Base-by-base conservation (phyloP, 2,888 invertebrate genomes). In the Yponomeuta sedellus region DNA sequence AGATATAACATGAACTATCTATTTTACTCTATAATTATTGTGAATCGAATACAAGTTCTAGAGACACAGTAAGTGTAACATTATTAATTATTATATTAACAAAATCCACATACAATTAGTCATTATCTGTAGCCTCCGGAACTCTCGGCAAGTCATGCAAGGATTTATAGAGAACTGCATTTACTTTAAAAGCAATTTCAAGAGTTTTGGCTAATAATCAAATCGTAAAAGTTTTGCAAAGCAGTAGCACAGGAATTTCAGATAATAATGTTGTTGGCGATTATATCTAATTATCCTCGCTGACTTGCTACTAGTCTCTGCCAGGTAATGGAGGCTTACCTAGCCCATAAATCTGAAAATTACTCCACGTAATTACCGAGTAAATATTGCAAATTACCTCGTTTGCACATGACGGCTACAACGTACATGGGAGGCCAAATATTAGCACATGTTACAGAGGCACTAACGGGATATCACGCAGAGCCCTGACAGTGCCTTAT, bases 281-380 rank as follows among this genome's bases (percentile, higher is more conserved):
- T 34, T 34, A 34, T 34, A 5, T n/a, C 12, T 52, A 63, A 63
- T 63, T 63, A 63, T 52, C 20, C 19, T 12, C 40, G 63, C 63
- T 63, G 44, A 63, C 44, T 75, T 72, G 74, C 71, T 72, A 72
- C 74, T 71, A 73, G 72, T 71, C 72, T 40, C n/a, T 20, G n/a
- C 3, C 61, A 44, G 70, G 70, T 75, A 72, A 75, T 77, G 77
- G 74, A 73, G 71, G 68, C 68, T 76, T 75, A 77, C 79, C 79
- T 78, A 77, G 75, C 66, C 70, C 74, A 78, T 82, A 83, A 83
- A 83, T 82, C 74, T 74, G 67, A 77, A 80, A 78, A 77, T 69
- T 71, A 76, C 76, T 73, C 67, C 71, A 70, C 68, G 72, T 80
- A 78, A 84, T 80, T 81, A 74, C 75, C 44, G 69, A 70, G 72